These are phyloP conservation scores for Cephus nigrinus DNA, from an alignment of 2,888 invertebrate genomes.

Conservation along the genomic window DNA sequence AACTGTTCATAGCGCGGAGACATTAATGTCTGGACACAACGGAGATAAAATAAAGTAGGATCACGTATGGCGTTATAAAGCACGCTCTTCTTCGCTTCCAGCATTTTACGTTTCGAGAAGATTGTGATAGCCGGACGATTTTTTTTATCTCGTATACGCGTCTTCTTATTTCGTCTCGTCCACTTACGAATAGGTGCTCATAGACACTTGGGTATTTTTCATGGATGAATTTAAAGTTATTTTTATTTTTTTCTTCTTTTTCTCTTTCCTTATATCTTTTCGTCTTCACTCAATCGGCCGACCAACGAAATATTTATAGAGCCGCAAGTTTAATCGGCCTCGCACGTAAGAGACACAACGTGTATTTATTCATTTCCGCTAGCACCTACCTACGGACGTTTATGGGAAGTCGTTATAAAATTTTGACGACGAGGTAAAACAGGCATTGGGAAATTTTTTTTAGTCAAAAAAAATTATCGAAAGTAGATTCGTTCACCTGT, in stretches of 20 bases:
- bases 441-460: not conserved
- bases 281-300: not conserved
- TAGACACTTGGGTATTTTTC: not conserved
- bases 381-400: not conserved
- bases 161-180: not conserved
- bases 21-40: constrained; percentile 27
- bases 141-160: not conserved
- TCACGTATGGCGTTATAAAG: not conserved
- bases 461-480: not conserved
- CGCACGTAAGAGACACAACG: not conserved
- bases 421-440: not conserved
- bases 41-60: constrained; percentile 4
- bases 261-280: not conserved
- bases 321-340: not conserved
- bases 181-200: not conserved
- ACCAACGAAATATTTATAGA: not conserved
- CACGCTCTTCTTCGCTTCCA: not conserved
- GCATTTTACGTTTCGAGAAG: not conserved
- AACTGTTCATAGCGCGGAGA: constrained; percentile 41
- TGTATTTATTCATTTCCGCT: not conserved
- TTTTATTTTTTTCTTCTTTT: not conserved
- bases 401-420: not conserved
- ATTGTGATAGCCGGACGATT: not conserved
- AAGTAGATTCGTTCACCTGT: not conserved
- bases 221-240: not conserved